A percentile compares a stretch with the other conserved stretches of the same genome.
Conservation (phyloP, 2,888 invertebrate species). For the Apotomis turbidana region DNA sequence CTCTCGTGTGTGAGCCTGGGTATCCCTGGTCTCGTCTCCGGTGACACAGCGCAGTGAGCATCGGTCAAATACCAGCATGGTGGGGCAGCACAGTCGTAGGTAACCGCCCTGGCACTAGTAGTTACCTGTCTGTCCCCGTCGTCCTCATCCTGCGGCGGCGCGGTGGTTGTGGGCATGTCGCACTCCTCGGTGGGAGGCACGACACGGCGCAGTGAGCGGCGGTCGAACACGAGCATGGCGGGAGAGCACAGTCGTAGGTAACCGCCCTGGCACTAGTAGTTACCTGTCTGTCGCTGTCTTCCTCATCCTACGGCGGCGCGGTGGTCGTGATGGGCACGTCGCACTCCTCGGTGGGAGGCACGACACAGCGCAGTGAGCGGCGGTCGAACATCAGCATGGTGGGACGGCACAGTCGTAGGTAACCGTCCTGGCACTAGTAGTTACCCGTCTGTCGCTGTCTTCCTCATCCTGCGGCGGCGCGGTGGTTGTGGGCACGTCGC, state of each 20-base stretch:
- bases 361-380: background rate
- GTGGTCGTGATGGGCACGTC: too few relatives aligned
- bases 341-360: background rate
- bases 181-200: slow-evolving; percentile 96
- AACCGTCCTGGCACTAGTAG: slow-evolving; percentile 58
- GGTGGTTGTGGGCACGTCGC: slow-evolving; percentile 92
- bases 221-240: slow-evolving; percentile 95
- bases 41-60: background rate
- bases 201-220: slow-evolving; percentile 91
- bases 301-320: too few relatives aligned
- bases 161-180: slow-evolving; percentile 91
- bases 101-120: slow-evolving; percentile 58
- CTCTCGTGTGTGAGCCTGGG: too few relatives aligned
- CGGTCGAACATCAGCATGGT: slow-evolving; percentile 54
- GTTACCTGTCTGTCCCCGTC: slow-evolving; percentile 67
- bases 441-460: slow-evolving; percentile 67
- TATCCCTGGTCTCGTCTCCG: too few relatives aligned
- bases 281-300: too few relatives aligned
- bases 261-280: slow-evolving; percentile 96
- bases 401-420: background rate
- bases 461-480: slow-evolving; percentile 85
- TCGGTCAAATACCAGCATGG: slow-evolving; percentile 54
- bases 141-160: slow-evolving; percentile 85
- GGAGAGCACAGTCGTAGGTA: slow-evolving; percentile 96
- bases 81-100: background rate